Evolutionary conservation across 2,113 vertebrate genomes (phyloP), one percentile per base, ranked within the genome.

Genomic region (Fukomys damarensis): DNA sequence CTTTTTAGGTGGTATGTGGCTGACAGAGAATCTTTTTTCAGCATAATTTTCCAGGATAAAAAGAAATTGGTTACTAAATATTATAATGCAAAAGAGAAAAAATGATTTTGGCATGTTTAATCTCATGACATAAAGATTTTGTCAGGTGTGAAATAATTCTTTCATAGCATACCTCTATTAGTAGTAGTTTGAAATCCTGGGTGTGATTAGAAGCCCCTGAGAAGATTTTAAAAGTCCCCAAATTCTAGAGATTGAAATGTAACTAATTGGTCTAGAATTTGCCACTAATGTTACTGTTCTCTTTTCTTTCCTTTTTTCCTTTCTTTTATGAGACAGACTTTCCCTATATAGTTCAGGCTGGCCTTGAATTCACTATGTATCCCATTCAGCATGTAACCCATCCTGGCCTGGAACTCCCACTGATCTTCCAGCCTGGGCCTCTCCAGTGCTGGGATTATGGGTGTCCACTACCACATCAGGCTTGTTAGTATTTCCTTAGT

Each of bases 41-140:
- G 86, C 72, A 93, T 59, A 43, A 24, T 94, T 96, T 79, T 68
- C 63, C 77, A 84, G 82, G 86, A 83, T 93, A 89, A 91, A 95
- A 93, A 12, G 38, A 94, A 91, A 32, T 79, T 43, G 22, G 89
- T 86, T 83, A 83, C 16, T 76, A 80, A 79, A 82, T 52, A 66
- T 82, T 90, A 54, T 91, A 92, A 89, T 32, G 5, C 92, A 66
- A 41, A 79, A 76, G 52, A 89, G 17, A 95, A 91, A 89, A 86
- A 89, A 80, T 76, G 30, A 70, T 70, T 92, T 95, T 86, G 59
- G 5, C 32, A 66, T 85, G 19, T 43, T 92, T 63, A 4, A 49
- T 84, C 84, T 38, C 88, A 30, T 65, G 22, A 66, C 52, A 56
- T n/a, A 83, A 89, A 83, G 28, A n/a, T 58, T 81, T 74, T 41